Conservation (phyloP, 1,140 invertebrate species). For the Dufourea novaeangliae region DNA sequence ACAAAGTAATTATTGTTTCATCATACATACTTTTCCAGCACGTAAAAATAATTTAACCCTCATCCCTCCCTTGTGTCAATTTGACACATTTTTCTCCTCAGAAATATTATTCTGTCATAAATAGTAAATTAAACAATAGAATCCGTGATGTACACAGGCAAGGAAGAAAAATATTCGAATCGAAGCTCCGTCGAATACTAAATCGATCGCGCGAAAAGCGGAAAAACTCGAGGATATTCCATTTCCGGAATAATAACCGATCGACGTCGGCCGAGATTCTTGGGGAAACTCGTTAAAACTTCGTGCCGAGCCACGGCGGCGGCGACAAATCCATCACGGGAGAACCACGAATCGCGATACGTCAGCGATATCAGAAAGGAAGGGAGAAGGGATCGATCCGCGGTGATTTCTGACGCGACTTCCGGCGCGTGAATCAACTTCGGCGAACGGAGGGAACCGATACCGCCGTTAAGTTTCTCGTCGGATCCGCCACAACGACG, state of each 20-base stretch:
- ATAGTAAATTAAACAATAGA: no score
- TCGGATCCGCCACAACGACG: background rate
- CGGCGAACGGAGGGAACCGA: background rate
- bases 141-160: no score
- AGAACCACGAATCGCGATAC: background rate
- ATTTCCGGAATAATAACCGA: slow-evolving; percentile 42
- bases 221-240: slow-evolving; percentile 7
- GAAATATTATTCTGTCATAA: no score
- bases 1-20: no score
- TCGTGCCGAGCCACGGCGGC: background rate
- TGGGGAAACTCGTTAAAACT: slow-evolving; percentile 51
- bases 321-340: slow-evolving; percentile 31
- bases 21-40: no score
- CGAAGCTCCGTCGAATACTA: no score
- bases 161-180: no score
- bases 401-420: background rate
- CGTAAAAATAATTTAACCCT: no score
- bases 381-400: slow-evolving; percentile 9
- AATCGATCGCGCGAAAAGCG: background rate
- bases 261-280: slow-evolving; percentile 1
- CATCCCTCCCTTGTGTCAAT: no score
- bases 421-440: slow-evolving; percentile 13
- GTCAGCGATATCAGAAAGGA: slow-evolving; percentile 32
- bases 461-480: background rate
- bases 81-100: no score